Conservation (phyloP, 2,888 invertebrate genomes). For the Sesia bembeciformis region DNA sequence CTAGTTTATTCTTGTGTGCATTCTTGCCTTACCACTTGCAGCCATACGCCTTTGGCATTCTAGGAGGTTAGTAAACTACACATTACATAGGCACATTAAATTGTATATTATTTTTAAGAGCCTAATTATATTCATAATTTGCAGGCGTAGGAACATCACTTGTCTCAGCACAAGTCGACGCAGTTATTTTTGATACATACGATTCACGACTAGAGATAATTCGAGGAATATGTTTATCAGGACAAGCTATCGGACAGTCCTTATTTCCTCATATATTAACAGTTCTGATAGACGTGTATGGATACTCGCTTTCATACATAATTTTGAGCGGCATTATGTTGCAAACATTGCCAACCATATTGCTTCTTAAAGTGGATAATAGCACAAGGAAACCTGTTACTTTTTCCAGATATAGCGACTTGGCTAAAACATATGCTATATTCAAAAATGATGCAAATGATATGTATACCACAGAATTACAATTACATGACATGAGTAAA, state of each 20-base stretch:
- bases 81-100: neutral
- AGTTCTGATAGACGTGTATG: constrained; percentile 47
- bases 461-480: constrained; percentile 48
- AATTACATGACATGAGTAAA: constrained; percentile 50
- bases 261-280: constrained; percentile 60
- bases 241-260: constrained; percentile 61
- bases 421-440: constrained; percentile 49
- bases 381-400: constrained; percentile 34
- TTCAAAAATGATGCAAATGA: constrained; percentile 49
- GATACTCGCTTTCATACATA: constrained; percentile 46
- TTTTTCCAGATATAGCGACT: constrained; percentile 50
- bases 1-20: constrained; percentile 41
- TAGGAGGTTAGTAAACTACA: constrained; percentile 36
- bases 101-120: neutral
- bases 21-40: constrained; percentile 39
- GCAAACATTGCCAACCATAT: constrained; percentile 52
- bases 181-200: constrained; percentile 62
- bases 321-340: constrained; percentile 52
- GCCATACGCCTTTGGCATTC: constrained; percentile 45
- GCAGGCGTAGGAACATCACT: constrained; percentile 63
- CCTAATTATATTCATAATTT: constrained; percentile 11
- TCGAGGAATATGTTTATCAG: constrained; percentile 49
- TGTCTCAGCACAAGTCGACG: constrained; percentile 63
- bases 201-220: constrained; percentile 49
- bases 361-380: constrained; percentile 47